phyloP scores from a whole-genome alignment of 2,888 invertebrate species.

The Temnothorax rugatulus region DNA sequence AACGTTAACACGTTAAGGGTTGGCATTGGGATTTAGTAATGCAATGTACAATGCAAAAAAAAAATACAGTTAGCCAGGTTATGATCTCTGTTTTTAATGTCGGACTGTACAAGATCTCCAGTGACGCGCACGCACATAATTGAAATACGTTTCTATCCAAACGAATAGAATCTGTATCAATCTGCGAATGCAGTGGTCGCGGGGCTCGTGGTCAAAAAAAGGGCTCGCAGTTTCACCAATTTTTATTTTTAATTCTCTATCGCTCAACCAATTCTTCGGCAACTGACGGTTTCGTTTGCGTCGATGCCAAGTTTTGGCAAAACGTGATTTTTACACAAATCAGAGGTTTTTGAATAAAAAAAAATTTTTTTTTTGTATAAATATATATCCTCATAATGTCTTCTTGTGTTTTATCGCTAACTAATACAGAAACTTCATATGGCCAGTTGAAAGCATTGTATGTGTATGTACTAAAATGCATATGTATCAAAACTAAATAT shows the following conservation, averaged over 20 bases:
- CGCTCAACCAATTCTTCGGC: slow-evolving; percentile 17
- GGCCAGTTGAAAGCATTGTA: slow-evolving; percentile 3
- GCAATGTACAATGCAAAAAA: neutral
- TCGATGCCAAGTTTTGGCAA: slow-evolving; percentile 35
- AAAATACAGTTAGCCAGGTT: neutral
- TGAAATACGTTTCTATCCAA: slow-evolving; percentile 39
- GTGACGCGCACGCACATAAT: slow-evolving; percentile 25
- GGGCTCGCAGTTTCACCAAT: slow-evolving; percentile 21
- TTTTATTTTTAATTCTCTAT: slow-evolving; percentile 47
- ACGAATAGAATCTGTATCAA: slow-evolving; percentile 32
- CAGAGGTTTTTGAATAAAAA: neutral
- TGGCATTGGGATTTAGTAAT: neutral
- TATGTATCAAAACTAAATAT: slow-evolving; percentile 37
- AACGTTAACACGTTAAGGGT: slow-evolving; percentile 21
- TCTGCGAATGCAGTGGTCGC: slow-evolving; percentile 29
- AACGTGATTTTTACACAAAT: slow-evolving; percentile 23
- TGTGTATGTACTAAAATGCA: neutral
- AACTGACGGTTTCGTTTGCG: slow-evolving; percentile 44
- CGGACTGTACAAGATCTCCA: neutral
- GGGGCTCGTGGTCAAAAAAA: slow-evolving; percentile 19
- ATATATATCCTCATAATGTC: slow-evolving; percentile 25
- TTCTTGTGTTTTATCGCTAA: slow-evolving; percentile 6
- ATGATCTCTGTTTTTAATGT: neutral
- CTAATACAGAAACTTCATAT: neutral
- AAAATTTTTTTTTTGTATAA: neutral